These are phyloP conservation scores for Alsophila aescularia DNA, from an alignment of 2,888 invertebrate species.

Conservation along the genomic window DNA sequence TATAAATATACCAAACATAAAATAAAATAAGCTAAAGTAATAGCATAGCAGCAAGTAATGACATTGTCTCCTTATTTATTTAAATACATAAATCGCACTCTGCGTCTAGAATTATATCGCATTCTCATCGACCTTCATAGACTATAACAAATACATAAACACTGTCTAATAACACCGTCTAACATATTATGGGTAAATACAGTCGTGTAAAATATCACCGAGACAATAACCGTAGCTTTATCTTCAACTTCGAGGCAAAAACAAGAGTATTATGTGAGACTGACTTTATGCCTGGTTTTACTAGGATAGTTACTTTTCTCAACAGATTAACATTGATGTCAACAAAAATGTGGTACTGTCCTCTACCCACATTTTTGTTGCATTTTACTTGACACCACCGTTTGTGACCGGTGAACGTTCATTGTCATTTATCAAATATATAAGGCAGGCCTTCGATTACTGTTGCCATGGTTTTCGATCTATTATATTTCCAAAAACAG, in stretches of 20 bases:
- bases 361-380: not conserved
- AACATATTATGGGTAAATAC: conserved; percentile 18
- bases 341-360: too few relatives aligned
- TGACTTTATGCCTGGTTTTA: not conserved
- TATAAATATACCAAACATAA: too few relatives aligned
- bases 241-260: conserved; percentile 61
- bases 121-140: not conserved
- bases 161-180: conserved; percentile 9
- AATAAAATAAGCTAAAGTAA: too few relatives aligned
- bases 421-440: too few relatives aligned
- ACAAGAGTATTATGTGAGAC: conserved; percentile 68
- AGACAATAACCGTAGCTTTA: conserved; percentile 55
- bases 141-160: conserved; percentile 20
- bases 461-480: too few relatives aligned
- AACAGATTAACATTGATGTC: not conserved
- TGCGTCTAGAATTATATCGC: not conserved
- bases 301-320: not conserved
- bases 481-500: too few relatives aligned
- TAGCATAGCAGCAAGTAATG: not conserved
- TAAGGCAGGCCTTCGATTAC: too few relatives aligned
- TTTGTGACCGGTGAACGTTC: too few relatives aligned
- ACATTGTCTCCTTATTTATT: not conserved
- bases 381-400: too few relatives aligned
- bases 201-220: conserved; percentile 42
- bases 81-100: not conserved